phyloP scores from a whole-genome alignment of 2,113 vertebrate genomes.

The Atractosteus spatula region DNA sequence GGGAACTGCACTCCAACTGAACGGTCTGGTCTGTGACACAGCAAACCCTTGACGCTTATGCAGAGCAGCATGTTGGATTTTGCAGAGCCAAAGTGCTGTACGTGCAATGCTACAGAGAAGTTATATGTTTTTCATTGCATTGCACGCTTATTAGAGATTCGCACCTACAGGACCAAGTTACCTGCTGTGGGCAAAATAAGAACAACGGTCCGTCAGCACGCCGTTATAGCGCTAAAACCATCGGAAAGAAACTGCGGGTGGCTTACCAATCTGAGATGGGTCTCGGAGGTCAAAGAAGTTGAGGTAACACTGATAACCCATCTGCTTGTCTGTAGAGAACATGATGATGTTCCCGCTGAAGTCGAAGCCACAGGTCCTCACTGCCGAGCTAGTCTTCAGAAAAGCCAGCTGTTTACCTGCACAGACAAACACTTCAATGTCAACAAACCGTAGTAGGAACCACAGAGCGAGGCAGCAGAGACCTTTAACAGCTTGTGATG shows the following conservation, averaged over 20 bases:
- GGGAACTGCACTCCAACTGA: too few species aligned
- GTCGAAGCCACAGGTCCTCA: slow-evolving; percentile 94
- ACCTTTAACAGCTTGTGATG: too few species aligned
- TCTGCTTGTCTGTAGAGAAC: slow-evolving; percentile 98
- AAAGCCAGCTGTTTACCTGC: slow-evolving; percentile 90
- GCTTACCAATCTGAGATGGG: slow-evolving; percentile 82
- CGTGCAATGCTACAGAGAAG: too few species aligned
- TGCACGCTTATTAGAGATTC: too few species aligned
- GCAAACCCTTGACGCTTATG: too few species aligned
- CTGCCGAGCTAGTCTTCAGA: slow-evolving; percentile 90
- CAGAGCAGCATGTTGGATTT: too few species aligned
- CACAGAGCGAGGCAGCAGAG: neutral
- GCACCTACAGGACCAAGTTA: too few species aligned
- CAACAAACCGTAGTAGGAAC: neutral
- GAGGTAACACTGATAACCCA: slow-evolving; percentile 95
- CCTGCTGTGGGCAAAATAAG: too few species aligned
- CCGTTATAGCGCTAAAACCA: neutral
- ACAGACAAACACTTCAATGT: neutral
- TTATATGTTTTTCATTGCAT: too few species aligned
- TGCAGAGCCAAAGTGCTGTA: too few species aligned
- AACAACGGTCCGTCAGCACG: too few species aligned
- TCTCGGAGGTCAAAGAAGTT: slow-evolving; percentile 92
- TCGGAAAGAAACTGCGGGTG: neutral
- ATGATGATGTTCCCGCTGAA: slow-evolving; percentile 98
- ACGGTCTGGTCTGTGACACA: too few species aligned